These are phyloP conservation scores for Aspidoscelis tigris DNA, from an alignment of 2,113 vertebrate species.

Conservation along the genomic window DNA sequence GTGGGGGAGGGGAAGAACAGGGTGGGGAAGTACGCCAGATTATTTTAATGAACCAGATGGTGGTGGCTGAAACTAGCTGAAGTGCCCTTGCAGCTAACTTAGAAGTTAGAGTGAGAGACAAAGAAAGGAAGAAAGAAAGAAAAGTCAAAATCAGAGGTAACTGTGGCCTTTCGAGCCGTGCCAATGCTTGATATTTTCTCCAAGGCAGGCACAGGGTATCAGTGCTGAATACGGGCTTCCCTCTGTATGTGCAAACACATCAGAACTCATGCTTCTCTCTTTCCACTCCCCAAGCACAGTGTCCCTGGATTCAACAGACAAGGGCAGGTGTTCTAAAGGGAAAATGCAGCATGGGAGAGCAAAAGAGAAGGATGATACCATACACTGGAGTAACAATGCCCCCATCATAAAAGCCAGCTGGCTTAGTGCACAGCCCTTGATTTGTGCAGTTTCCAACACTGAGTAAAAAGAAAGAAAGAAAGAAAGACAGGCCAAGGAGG, in stretches of 20 bases:
- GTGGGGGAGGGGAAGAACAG: slow-evolving; percentile 21
- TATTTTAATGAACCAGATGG: slow-evolving; percentile 71
- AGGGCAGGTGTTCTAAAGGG: slow-evolving; percentile 54
- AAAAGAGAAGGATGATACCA: slow-evolving; percentile 14
- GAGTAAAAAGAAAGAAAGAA: background rate
- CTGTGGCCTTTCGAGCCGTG: background rate
- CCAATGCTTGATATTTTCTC: background rate
- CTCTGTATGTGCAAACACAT: slow-evolving; percentile 1
- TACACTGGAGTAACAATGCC: slow-evolving; percentile 33
- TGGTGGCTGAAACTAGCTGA: slow-evolving; percentile 63
- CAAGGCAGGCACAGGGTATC: background rate
- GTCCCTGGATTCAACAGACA: slow-evolving; percentile 33
- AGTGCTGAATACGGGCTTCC: slow-evolving; percentile 8
- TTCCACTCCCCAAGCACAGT: background rate
- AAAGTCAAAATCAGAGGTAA: slow-evolving; percentile 9
- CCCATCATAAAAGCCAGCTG: slow-evolving; percentile 20
- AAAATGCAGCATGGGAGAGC: slow-evolving; percentile 14
- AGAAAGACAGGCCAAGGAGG: background rate
- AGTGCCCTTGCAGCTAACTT: slow-evolving; percentile 65
- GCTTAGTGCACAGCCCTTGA: background rate
- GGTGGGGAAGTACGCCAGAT: slow-evolving; percentile 63
- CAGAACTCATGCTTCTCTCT: background rate
- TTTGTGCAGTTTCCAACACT: background rate
- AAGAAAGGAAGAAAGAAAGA: too few relatives aligned
- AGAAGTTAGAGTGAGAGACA: background rate